Evolutionary conservation across 2,797 vertebrate species (phyloP), one percentile per base, ranked within the genome.

Genomic region (Poeciliopsis turneri): DNA sequence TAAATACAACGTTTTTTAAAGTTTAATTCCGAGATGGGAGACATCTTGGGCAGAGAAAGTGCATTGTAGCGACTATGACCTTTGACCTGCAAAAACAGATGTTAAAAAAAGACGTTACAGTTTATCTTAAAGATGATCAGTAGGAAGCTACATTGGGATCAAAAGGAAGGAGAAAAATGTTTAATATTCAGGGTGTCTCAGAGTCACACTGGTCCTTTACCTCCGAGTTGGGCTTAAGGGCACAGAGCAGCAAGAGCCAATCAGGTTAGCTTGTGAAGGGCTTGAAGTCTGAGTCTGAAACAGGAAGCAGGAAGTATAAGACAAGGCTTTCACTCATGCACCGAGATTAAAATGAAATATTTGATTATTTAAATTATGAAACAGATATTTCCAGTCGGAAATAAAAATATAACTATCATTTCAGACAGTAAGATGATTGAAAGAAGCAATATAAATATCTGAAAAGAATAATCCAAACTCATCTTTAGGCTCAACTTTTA

Each of bases 231-330:
- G 81, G 78, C 83, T 66, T 76, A 82, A 82, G 74, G 74, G 78
- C 88, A 90, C 85, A 89, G 87, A 89, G 87, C 90, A 90, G 91
- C 90, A 83, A 70, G 82, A 92, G 93, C 78, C 94, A 92, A 86
- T 95, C 94, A 91, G 92, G 86, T 94, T 93, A 95, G 92, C 95
- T 95, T 81, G 95, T 95, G 94, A 95, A 96, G 92, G 96, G 95
- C 93, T 96, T 89, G 94, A 96, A 96, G 94, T 96, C 96, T 90
- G 96, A 95, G 87, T 96, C 96, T 96, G 96, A 94, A 96, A 96
- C 87, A 88, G 92, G 89, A 95, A 94, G 94, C 82, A 95, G 89
- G 86, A 92, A 89, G 70, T 87, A 83, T 90, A 77, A 95, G 88
- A 93, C 79, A 93, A 74, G 30, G n/a, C 61, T 70, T 8, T 46